These are phyloP conservation scores for Drosophila aldrichi DNA, from an alignment of 2,888 invertebrate genomes.

Conservation along the genomic window DNA sequence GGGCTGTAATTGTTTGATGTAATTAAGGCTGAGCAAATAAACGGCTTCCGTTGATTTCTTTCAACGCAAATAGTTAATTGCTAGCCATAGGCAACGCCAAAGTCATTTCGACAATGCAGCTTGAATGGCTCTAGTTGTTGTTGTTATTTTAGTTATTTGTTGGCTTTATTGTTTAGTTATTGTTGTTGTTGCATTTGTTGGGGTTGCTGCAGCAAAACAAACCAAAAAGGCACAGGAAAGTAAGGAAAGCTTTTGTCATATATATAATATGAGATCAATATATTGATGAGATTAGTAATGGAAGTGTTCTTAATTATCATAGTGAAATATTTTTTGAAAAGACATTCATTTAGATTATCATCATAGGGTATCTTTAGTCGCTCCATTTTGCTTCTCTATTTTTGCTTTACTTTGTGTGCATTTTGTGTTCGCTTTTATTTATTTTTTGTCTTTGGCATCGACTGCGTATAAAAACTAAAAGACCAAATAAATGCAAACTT, in stretches of 20 bases:
- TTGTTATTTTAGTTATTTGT: conserved; percentile 27
- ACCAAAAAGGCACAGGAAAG: conserved; percentile 14
- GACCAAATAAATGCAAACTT: conserved; percentile 82
- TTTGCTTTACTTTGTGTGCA: conserved; percentile 30
- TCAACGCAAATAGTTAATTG: conserved; percentile 80
- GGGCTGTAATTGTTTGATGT: conserved; percentile 75
- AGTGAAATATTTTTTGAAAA: too few species aligned
- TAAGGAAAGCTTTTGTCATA: background rate
- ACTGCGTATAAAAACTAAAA: conserved; percentile 77
- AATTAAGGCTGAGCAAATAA: conserved; percentile 80
- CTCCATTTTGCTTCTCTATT: background rate
- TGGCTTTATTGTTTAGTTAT: conserved; percentile 23
- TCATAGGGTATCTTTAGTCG: background rate
- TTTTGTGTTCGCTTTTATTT: conserved; percentile 25
- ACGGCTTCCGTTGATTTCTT: conserved; percentile 81
- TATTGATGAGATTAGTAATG: background rate
- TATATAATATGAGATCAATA: background rate
- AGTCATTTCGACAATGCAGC: conserved; percentile 59
- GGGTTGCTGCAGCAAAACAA: conserved; percentile 9
- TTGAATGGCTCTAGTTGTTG: conserved; percentile 50
- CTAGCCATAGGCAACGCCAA: conserved; percentile 60
- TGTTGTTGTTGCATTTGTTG: conserved; percentile 20
- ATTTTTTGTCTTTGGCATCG: conserved; percentile 38
- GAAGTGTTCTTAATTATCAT: background rate
- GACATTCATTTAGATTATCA: background rate